These are phyloP conservation scores for Felis chaus DNA, from an alignment of 2,113 vertebrate genomes.

Conservation along the genomic window DNA sequence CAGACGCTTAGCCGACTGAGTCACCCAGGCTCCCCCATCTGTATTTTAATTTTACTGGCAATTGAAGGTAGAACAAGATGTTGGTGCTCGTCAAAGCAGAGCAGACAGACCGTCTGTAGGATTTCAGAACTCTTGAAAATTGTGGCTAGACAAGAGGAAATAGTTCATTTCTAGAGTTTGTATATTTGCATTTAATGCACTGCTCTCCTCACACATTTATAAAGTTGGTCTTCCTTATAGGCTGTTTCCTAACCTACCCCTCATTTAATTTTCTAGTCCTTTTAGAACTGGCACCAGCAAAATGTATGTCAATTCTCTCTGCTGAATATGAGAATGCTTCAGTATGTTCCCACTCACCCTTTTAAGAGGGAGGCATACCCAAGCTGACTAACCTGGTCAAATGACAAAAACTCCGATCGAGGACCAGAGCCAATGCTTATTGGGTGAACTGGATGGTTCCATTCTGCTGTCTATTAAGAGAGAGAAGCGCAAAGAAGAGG, in stretches of 20 bases:
- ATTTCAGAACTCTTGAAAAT: not conserved
- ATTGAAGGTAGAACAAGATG: not conserved
- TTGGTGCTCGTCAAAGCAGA: not conserved
- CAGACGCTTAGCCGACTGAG: no score
- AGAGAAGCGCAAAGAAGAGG: not conserved
- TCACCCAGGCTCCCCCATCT: no score
- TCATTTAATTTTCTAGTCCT: not conserved
- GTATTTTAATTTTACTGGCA: slow-evolving; percentile 9
- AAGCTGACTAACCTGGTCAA: not conserved
- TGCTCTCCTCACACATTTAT: not conserved
- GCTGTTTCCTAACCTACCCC: not conserved
- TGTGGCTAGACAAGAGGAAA: not conserved
- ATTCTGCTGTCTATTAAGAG: not conserved
- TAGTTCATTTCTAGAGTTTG: not conserved
- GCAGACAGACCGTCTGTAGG: not conserved
- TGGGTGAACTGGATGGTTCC: not conserved
- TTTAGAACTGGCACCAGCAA: not conserved
- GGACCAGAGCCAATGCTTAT: not conserved
- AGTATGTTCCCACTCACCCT: not conserved
- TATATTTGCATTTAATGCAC: not conserved
- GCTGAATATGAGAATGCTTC: not conserved
- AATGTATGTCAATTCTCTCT: not conserved
- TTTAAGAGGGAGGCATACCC: not conserved
- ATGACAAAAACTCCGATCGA: not conserved
- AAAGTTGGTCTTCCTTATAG: not conserved